Evolutionary conservation across 2,797 vertebrate species (phyloP), one percentile per base, ranked within the genome.

Genomic region (Lacerta viridis): DNA sequence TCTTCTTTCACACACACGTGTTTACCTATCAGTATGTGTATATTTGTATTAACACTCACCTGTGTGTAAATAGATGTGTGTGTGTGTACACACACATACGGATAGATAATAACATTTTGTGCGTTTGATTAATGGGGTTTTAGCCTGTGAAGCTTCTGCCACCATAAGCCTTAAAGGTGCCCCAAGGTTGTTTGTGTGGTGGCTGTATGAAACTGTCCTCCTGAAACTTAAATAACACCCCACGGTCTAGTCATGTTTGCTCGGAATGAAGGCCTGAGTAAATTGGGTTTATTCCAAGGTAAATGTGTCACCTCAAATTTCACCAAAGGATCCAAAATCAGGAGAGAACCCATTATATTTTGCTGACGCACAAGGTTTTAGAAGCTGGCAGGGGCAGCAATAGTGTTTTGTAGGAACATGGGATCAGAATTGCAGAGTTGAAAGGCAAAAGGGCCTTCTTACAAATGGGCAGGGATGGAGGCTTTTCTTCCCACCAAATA

Each of bases 341-440:
- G 13, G 29, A 50, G 7, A 64, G 61, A 68, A 77, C 25, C 33
- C 7, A 8, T 41, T 74, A 29, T 43, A 41, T 25, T 77, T 23
- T 17, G 13, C 8, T 68, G 18, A 33, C 7, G 5, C 4, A 41
- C 25, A 18, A 46, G 20, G 9, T 68, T 61, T 33, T 43, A 29
- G 18, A 20, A 4, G 3, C 29, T 2, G 7, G 13, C 4, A 5
- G 29, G 7, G 25, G 23, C 9, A 3, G 10, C 3, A 4, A 3
- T 83, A 43, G 8, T 41, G 3, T 43, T 46, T 46, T 71, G 27
- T 27, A 25, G n/a, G 41, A 76, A 76, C 41, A 0, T 10, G 11
- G 29, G 50, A 10, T 83, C 13, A 55, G 13, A 55, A 15, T 55
- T 55, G 50, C 13, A 55, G 50, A 15, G 50, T 13, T 55, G 50